These are phyloP conservation scores for Cryptotis parvus DNA, from an alignment of 2,113 vertebrate species.

Conservation along the genomic window DNA sequence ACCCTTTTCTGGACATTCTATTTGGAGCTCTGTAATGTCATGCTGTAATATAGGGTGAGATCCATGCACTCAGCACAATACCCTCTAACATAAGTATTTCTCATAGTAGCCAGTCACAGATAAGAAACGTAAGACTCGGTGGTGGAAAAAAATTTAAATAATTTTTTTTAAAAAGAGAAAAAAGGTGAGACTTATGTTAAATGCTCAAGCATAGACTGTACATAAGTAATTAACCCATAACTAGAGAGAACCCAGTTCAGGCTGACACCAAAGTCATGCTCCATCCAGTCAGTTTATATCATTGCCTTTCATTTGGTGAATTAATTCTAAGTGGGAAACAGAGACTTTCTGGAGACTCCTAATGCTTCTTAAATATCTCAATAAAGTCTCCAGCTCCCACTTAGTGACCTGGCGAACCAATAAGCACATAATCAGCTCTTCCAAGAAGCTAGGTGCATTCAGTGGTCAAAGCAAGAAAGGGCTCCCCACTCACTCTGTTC, in stretches of 20 bases:
- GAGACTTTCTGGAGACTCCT: no score
- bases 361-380: conserved; percentile 13
- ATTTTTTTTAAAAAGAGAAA: no score
- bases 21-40: not conserved
- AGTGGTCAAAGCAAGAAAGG: not conserved
- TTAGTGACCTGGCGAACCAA: not conserved
- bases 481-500: not conserved
- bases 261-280: not conserved
- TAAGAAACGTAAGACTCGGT: not conserved
- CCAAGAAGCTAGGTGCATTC: not conserved
- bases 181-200: not conserved
- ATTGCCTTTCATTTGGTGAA: not conserved
- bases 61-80: not conserved
- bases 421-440: not conserved
- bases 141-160: no score
- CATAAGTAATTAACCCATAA: not conserved
- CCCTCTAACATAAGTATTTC: not conserved
- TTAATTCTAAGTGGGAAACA: not conserved
- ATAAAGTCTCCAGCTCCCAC: not conserved
- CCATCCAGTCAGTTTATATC: not conserved
- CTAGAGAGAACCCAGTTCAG: not conserved
- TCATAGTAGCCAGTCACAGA: not conserved
- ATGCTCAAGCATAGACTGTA: not conserved
- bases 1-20: not conserved
- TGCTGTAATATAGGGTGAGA: not conserved